Conservation (phyloP, 2,113 vertebrate species). For the Neotoma lepida region DNA sequence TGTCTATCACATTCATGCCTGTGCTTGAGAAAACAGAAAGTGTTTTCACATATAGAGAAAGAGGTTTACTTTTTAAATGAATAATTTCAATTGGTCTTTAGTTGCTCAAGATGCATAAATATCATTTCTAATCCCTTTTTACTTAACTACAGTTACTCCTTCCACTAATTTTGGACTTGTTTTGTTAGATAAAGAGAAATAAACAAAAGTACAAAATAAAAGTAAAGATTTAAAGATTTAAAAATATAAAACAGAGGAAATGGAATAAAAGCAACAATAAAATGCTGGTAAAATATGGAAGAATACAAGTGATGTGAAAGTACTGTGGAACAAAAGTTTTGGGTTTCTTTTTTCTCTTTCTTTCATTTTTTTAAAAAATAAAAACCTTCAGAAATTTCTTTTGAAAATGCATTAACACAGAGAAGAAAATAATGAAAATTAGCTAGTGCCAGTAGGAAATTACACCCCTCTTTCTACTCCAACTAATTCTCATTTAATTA, state of each 20-base stretch:
- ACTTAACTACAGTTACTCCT: constrained; percentile 28
- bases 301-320: constrained; percentile 65
- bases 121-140: constrained; percentile 49
- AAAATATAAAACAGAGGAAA: constrained; percentile 44
- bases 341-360: background rate
- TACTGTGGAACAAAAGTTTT: constrained; percentile 6
- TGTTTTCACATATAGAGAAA: constrained; percentile 52
- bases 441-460: constrained; percentile 44
- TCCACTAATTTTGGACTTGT: constrained; percentile 44
- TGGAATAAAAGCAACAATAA: constrained; percentile 55
- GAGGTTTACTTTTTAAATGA: constrained; percentile 56
- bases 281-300: constrained; percentile 56
- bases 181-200: constrained; percentile 62
- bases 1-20: constrained; percentile 58
- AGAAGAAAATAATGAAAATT: constrained; percentile 53
- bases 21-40: constrained; percentile 48
- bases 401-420: constrained; percentile 53
- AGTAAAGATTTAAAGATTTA: constrained; percentile 18
- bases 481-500: constrained; percentile 39
- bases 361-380: background rate
- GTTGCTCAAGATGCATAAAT: constrained; percentile 44
- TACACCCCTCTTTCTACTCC: background rate
- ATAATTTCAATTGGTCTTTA: constrained; percentile 48
- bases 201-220: constrained; percentile 54
- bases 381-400: constrained; percentile 11